Conservation (phyloP, 1,140 invertebrate species). For the Cherax destructor region DNA sequence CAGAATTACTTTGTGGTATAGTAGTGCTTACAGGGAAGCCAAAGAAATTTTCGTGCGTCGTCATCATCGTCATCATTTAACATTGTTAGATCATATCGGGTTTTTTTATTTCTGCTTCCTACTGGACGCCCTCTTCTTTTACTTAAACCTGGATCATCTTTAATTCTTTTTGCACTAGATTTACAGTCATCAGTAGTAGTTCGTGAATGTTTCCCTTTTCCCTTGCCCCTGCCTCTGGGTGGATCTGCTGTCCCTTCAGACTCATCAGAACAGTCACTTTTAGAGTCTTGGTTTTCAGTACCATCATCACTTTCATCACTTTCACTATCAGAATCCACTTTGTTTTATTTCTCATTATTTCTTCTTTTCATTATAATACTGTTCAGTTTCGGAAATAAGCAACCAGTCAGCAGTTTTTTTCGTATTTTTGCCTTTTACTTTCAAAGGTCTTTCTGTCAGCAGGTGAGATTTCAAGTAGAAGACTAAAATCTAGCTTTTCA, state of each 20-base stretch:
- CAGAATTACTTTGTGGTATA: slow-evolving; percentile 30
- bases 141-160: slow-evolving; percentile 37
- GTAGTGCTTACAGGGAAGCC: slow-evolving; percentile 58
- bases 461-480: slow-evolving; percentile 70
- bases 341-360: slow-evolving; percentile 72
- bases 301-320: slow-evolving; percentile 63
- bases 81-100: slow-evolving; percentile 67
- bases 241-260: slow-evolving; percentile 50
- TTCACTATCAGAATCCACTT: slow-evolving; percentile 67
- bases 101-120: slow-evolving; percentile 57
- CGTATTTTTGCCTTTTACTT: slow-evolving; percentile 68
- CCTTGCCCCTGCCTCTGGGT: slow-evolving; percentile 51
- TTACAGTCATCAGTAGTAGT: slow-evolving; percentile 46
- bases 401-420: slow-evolving; percentile 69
- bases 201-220: slow-evolving; percentile 57
- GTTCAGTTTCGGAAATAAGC: slow-evolving; percentile 70
- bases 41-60: slow-evolving; percentile 65
- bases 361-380: slow-evolving; percentile 72
- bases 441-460: slow-evolving; percentile 70
- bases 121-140: slow-evolving; percentile 41
- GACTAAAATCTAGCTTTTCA: slow-evolving; percentile 71
- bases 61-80: slow-evolving; percentile 70
- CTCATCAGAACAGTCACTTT: slow-evolving; percentile 67
- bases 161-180: slow-evolving; percentile 41
- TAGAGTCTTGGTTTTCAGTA: slow-evolving; percentile 58